phyloP scores from a whole-genome alignment of 2,113 vertebrate species.

The Pagrus major region DNA sequence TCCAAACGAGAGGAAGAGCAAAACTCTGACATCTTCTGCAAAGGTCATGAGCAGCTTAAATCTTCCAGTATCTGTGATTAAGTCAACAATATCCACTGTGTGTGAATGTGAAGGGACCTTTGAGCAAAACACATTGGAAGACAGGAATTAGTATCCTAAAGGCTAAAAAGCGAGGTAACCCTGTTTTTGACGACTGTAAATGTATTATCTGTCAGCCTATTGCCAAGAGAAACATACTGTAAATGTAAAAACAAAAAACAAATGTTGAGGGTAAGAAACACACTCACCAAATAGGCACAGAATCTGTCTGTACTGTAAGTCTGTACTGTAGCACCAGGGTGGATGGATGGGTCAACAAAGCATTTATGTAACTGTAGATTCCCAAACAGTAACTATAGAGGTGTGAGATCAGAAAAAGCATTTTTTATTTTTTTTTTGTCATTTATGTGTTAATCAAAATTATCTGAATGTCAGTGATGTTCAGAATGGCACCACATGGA shows the following conservation, averaged over 20 bases:
- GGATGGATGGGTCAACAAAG: background rate
- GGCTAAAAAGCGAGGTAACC: background rate
- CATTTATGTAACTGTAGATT: background rate
- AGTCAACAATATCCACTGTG: conserved; percentile 11
- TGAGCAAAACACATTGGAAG: background rate
- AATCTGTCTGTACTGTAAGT: too few relatives aligned
- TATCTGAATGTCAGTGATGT: background rate
- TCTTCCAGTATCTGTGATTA: conserved; percentile 15
- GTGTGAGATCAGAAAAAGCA: background rate
- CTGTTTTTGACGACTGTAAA: background rate
- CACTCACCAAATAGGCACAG: background rate
- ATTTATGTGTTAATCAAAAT: background rate
- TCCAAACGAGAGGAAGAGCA: background rate
- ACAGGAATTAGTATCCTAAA: background rate
- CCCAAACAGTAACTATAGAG: background rate
- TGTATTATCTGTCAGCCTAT: background rate
- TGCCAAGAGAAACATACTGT: too few relatives aligned
- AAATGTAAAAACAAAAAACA: background rate
- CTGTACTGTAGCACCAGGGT: too few relatives aligned
- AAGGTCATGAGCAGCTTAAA: conserved; percentile 41
- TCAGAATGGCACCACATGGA: background rate
- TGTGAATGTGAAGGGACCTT: background rate
- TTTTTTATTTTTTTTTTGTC: background rate
- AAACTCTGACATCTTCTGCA: conserved; percentile 2
- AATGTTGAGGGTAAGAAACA: background rate